Base-by-base conservation (phyloP, 2,113 vertebrate species). In the Mirza zaza region DNA sequence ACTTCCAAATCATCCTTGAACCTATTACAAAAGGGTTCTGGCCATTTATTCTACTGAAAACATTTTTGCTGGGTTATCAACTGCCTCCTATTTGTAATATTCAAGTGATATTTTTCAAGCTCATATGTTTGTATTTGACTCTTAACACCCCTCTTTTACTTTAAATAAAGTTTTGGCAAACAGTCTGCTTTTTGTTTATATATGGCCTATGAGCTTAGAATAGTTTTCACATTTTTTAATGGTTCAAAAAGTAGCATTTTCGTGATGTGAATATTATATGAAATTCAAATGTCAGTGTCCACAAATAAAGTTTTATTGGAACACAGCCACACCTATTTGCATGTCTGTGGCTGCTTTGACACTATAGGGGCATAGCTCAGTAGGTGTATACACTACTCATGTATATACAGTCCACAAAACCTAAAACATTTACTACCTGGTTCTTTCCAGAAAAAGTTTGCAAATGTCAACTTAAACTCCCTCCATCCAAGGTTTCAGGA, bases 221-320 rank as follows among this genome's bases (percentile, higher is more conserved):
- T n/a, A 57, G 5, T 95, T 90, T 88, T 71, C 61, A 77, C 29
- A 91, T 73, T 91, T 93, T 89, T 50, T 21, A 91, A n/a, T n/a
- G 13, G 17, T 86, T 85, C 23, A 29, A 83, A 83, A 90, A 45
- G 89, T 34, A 81, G 59, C 65, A 67, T 45, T 87, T 68, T 68
- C 65, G n/a, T 63, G 67, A 45, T 23, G 25, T 70, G 29, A 91
- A 96, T 93, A 76, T 34, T 63, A 50, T 34, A 55, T 79, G 21
- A 92, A 42, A 83, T 86, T 71, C 6, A 6, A 77, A 91, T 83
- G 15, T 42, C 67, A 32, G 15, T 57, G 25, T 79, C 12, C 29
- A 81, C 27, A 88, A 80, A 80, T 68, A 50, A 93, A 91, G 39
- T 21, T 21, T 76, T 70, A 57, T 25, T 21, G 45, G 18, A 67